Percentiles rank a stretch among this genome's conserved stretches.
Evolutionary conservation across 2,797 vertebrate genomes (phyloP).

Genomic region (Eulemur coronatus): DNA sequence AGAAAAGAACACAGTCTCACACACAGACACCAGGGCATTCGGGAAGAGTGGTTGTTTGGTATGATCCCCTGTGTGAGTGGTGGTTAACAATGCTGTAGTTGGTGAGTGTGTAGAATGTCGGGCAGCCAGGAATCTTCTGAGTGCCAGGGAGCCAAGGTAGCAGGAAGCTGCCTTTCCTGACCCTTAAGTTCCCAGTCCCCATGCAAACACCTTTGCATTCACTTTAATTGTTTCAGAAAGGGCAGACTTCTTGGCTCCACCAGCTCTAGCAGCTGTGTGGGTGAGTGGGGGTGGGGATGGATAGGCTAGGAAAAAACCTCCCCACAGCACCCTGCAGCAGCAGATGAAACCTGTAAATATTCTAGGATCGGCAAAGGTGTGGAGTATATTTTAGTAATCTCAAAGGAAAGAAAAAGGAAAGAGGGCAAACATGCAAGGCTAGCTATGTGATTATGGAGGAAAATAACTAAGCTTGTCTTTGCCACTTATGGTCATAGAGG

Average conservation of each 20-base stretch:
- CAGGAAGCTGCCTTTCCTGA: background rate
- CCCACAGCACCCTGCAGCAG: background rate
- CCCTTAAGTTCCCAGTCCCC: background rate
- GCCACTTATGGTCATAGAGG: background rate
- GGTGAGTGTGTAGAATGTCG: background rate
- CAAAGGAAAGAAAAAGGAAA: background rate
- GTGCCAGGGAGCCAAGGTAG: background rate
- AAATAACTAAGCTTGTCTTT: background rate
- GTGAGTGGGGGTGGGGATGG: background rate
- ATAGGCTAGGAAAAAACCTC: background rate
- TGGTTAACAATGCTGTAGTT: background rate
- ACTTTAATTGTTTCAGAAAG: slow-evolving; percentile 44
- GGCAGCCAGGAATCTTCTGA: background rate
- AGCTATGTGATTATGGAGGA: background rate
- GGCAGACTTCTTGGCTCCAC: background rate
- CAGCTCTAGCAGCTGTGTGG: background rate
- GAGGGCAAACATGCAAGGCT: background rate
- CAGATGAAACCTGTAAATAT: background rate
- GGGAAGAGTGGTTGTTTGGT: background rate
- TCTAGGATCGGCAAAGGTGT: background rate
- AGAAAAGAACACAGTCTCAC: background rate
- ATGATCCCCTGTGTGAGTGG: background rate
- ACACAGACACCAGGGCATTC: background rate
- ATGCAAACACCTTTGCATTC: slow-evolving; percentile 16
- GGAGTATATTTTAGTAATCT: background rate